Conservation (phyloP, 2,888 invertebrate species). For the Lepidonotus clava region DNA sequence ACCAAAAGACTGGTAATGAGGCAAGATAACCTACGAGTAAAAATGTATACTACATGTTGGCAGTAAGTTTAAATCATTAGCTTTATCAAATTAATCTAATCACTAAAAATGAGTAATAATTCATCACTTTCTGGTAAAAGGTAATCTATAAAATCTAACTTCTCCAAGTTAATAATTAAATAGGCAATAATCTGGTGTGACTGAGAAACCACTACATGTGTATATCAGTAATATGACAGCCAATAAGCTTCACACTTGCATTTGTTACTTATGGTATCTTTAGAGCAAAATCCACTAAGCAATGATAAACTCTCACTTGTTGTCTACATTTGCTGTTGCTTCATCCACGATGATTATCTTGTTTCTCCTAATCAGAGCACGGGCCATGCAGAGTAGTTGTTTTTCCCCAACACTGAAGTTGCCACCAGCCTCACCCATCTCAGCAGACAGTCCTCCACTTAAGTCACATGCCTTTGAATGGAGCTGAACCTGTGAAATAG, state of each 20-base stretch:
- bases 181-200: neutral
- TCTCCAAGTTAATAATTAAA: neutral
- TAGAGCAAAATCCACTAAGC: neutral
- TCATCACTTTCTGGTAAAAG: neutral
- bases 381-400: conserved; percentile 92
- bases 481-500: neutral
- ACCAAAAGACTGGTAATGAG: too few species aligned
- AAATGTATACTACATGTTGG: neutral
- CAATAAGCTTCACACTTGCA: neutral
- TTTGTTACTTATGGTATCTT: neutral
- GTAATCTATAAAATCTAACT: neutral
- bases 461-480: neutral
- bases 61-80: neutral
- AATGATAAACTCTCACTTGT: neutral
- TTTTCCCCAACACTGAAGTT: conserved; percentile 90
- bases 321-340: conserved; percentile 38
- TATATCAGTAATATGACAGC: too few species aligned
- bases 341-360: conserved; percentile 32
- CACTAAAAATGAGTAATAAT: neutral
- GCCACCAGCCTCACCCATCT: neutral
- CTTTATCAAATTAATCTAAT: neutral
- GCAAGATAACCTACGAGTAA: too few species aligned
- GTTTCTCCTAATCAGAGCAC: conserved; percentile 89
- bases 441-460: neutral
- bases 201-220: neutral